Conservation (phyloP, 2,888 invertebrate species). For the Bembecia ichneumoniformis region DNA sequence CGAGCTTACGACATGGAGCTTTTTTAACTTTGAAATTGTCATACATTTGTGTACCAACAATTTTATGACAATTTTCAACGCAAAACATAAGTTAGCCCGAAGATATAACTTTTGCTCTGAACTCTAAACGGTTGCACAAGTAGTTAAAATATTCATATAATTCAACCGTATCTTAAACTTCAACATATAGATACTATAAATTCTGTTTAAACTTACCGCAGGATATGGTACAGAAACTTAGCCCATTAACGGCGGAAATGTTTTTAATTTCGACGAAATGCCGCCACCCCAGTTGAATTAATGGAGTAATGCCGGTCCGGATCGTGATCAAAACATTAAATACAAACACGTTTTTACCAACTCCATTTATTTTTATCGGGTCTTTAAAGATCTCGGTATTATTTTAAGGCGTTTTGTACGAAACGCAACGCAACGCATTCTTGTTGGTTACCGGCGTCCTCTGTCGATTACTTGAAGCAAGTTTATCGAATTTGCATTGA, state of each 20-base stretch:
- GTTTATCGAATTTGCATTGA: no score
- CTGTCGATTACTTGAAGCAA: no score
- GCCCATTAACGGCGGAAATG: constrained; percentile 24
- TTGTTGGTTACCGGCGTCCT: no score
- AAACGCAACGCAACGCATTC: no score
- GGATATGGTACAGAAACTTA: constrained; percentile 19
- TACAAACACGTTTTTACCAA: constrained; percentile 3
- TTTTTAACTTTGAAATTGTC: no score
- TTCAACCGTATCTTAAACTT: constrained; percentile 4
- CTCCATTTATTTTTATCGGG: no score
- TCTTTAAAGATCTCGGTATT: no score
- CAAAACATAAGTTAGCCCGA: no score
- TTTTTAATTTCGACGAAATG: constrained; percentile 23
- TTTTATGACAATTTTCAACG: no score
- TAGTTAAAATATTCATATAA: constrained; percentile 3
- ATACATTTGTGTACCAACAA: no score
- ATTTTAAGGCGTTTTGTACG: no score
- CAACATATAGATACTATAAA: constrained; percentile 1
- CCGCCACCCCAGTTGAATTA: constrained; percentile 21
- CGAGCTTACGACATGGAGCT: no score
- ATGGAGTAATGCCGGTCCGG: constrained; percentile 20
- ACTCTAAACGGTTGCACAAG: not conserved
- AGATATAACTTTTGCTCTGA: not conserved
- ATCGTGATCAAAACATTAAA: constrained; percentile 9
- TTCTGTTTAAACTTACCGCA: constrained; percentile 4